phyloP scores from a whole-genome alignment of 2,888 invertebrate species.

The Thalpophila matura region DNA sequence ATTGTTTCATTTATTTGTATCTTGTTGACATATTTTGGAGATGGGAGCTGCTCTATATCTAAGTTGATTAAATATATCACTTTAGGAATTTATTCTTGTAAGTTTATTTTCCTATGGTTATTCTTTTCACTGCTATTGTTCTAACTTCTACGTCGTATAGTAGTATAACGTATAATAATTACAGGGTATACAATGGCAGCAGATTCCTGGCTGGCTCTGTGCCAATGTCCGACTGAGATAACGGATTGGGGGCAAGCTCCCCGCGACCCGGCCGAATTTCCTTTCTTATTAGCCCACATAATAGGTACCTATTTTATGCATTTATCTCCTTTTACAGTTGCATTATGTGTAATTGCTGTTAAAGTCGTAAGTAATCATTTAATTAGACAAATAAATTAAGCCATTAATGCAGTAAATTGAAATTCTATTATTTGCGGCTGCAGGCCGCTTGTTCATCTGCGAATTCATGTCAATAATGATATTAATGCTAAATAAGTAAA shows the following conservation, averaged over 20 bases:
- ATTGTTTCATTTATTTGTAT: constrained; percentile 27
- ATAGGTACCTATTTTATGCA: constrained; percentile 54
- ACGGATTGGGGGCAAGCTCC: constrained; percentile 69
- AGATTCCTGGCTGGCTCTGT: constrained; percentile 53
- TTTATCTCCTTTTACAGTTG: constrained; percentile 28
- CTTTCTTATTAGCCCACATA: constrained; percentile 53
- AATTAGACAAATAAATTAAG: too few species aligned
- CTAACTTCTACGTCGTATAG: constrained; percentile 25
- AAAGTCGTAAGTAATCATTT: too few species aligned
- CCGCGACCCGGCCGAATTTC: constrained; percentile 52
- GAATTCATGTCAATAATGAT: background rate
- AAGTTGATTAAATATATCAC: constrained; percentile 11
- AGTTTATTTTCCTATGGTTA: background rate
- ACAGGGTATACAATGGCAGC: constrained; percentile 30
- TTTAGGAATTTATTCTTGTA: background rate
- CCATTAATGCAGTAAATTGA: too few species aligned
- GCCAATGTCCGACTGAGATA: constrained; percentile 71
- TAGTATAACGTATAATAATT: constrained; percentile 43
- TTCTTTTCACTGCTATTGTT: constrained; percentile 32
- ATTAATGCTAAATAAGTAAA: too few species aligned
- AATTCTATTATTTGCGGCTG: too few species aligned
- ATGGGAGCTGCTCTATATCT: background rate
- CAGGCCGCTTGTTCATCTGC: too few species aligned
- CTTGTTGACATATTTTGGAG: constrained; percentile 14
- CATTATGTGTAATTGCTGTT: too few species aligned